Conservation (phyloP, 2,797 vertebrate species). For the Xyrichtys novacula region DNA sequence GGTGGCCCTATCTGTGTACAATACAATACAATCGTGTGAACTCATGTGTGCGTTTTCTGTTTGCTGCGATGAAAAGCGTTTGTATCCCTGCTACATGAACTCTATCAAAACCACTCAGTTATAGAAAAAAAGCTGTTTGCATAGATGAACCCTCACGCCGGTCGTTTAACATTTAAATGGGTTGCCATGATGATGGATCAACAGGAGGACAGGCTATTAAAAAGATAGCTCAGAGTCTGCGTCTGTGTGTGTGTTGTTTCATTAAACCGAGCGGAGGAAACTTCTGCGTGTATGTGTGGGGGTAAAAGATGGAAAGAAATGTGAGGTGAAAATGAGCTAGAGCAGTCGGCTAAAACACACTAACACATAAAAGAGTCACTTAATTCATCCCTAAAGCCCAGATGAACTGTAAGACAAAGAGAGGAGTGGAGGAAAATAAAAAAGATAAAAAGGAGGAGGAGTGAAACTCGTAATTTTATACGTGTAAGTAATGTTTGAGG, state of each 20-base stretch:
- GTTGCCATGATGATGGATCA: slow-evolving; percentile 66
- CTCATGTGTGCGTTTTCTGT: slow-evolving; percentile 18
- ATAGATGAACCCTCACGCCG: slow-evolving; percentile 51
- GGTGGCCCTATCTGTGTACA: slow-evolving; percentile 33
- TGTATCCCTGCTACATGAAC: slow-evolving; percentile 49
- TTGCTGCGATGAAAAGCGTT: slow-evolving; percentile 35
- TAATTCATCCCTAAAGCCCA: slow-evolving; percentile 29
- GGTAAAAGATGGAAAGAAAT: slow-evolving; percentile 43
- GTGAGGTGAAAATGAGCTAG: slow-evolving; percentile 42
- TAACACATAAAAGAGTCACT: neutral
- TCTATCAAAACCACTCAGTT: slow-evolving; percentile 53
- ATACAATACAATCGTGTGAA: slow-evolving; percentile 15
- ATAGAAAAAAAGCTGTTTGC: slow-evolving; percentile 44
- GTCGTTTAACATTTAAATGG: slow-evolving; percentile 72
- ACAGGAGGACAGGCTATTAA: slow-evolving; percentile 53
- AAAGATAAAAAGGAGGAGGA: slow-evolving; percentile 13
- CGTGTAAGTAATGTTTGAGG: slow-evolving; percentile 8
- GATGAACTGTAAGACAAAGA: slow-evolving; percentile 13
- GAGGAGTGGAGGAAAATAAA: neutral
- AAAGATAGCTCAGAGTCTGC: slow-evolving; percentile 49
- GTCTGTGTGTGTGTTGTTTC: slow-evolving; percentile 34
- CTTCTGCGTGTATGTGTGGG: neutral
- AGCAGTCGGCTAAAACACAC: slow-evolving; percentile 34
- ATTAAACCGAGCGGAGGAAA: slow-evolving; percentile 43
- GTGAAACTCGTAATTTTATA: slow-evolving; percentile 19